Base-by-base conservation (phyloP, 2,113 vertebrate species). In the Tonatia bakeri region DNA sequence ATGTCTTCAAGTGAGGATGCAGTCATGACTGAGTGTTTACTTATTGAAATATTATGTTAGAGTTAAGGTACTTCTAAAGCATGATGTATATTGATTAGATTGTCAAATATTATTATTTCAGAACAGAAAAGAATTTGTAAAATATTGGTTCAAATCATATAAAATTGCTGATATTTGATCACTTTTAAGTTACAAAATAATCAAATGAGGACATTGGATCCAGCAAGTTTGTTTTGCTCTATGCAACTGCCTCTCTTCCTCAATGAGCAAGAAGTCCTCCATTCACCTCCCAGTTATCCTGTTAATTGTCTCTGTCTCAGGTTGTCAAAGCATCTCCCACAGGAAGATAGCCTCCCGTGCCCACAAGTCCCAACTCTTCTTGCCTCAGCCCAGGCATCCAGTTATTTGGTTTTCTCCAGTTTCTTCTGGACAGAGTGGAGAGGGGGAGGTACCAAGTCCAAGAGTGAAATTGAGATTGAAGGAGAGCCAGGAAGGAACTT, bases 91-190 rank as follows among this genome's bases (percentile, higher is more conserved):
- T 14, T 65, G 4, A n/a, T 77, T 72, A 38, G 4, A n/a, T 7
- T 72, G 43, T 65, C 45, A 81, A 90, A 83, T 40, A 12, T 7
- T 31, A 22, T 36, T 59, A 0, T 20, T 77, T 94, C 54, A 73
- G 33, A 81, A 93, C 19, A 50, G 28, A 85, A 96, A 92, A 73
- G 11, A 16, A 61, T 50, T 73, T 65, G 7, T 16, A 76, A 94
- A 79, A 43, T 43, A 87, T n/a, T 91, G n/a, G 9, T 3, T 54
- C 47, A 54, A 89, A 64, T 36, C 47, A 7, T 50, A 64, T 45
- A 16, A 89, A 90, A 59, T 47, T 87, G 38, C 17, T 80, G 45
- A 87, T 47, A 40, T 69, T 89, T 87, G 84, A 72, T 50, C 19
- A n/a, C 61, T 19, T 50, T 69, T 87, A 93, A 88, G 59, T 24